A percentile compares a stretch with the other conserved stretches of the same genome.
phyloP scores from a whole-genome alignment of 2,888 invertebrate species.

The Machimus rusticus region DNA sequence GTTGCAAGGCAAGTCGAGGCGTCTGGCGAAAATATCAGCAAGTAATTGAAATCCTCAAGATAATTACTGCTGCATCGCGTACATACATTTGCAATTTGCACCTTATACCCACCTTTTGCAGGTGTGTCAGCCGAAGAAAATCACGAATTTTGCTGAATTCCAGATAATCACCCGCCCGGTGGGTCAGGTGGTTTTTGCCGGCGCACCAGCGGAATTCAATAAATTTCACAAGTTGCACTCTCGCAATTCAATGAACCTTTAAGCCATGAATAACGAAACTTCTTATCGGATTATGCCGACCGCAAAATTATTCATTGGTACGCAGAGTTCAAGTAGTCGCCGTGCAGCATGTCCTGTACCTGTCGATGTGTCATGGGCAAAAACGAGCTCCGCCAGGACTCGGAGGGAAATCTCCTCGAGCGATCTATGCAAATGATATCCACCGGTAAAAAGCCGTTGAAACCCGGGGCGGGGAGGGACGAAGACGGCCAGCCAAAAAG shows the following conservation, averaged over 20 bases:
- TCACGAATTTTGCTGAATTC: conserved; percentile 5
- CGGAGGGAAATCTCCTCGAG: conserved; percentile 13
- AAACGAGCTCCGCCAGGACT: background rate
- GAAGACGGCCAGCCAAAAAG: conserved; percentile 4
- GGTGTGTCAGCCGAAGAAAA: background rate
- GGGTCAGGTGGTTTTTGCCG: background rate
- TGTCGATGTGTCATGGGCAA: conserved; percentile 24
- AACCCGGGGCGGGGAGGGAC: background rate
- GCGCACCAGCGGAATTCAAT: background rate
- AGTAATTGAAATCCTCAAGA: background rate
- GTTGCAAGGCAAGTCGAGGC: background rate
- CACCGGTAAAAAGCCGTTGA: conserved; percentile 31
- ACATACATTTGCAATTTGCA: background rate
- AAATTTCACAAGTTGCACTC: conserved; percentile 26
- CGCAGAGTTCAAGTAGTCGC: conserved; percentile 8
- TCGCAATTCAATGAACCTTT: conserved; percentile 29
- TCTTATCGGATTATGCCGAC: conserved; percentile 37
- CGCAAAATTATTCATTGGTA: conserved; percentile 38
- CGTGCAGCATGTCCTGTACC: conserved; percentile 36
- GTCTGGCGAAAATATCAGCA: background rate
- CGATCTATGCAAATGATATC: conserved; percentile 39
- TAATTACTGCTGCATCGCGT: background rate
- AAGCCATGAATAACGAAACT: conserved; percentile 40
- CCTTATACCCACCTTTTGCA: background rate
- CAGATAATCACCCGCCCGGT: background rate